A percentile compares a stretch with the other conserved stretches of the same genome.
Conservation (phyloP, 2,113 vertebrate genomes). For the Benitochromis conjunctus region DNA sequence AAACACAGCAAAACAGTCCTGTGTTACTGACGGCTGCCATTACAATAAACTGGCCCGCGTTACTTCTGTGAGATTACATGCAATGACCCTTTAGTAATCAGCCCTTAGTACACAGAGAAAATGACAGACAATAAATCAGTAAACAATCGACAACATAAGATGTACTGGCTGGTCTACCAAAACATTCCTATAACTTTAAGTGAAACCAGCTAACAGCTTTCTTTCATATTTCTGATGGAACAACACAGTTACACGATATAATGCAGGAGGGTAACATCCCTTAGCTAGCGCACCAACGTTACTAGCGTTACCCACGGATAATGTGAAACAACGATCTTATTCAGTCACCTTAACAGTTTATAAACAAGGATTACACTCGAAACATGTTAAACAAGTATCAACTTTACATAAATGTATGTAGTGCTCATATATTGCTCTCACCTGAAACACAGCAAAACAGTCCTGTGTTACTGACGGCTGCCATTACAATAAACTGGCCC, state of each 20-base stretch:
- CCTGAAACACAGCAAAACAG: not conserved
- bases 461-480: accelerated
- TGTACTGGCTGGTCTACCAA: not conserved
- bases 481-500: too few species aligned
- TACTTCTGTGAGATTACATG: accelerated
- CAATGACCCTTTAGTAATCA: not conserved
- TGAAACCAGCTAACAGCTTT: not conserved
- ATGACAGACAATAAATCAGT: not conserved
- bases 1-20: not conserved
- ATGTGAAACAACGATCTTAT: not conserved
- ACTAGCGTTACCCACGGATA: accelerated
- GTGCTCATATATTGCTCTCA: accelerated
- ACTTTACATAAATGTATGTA: accelerated
- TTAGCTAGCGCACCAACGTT: not conserved
- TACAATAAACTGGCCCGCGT: accelerated
- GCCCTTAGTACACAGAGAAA: not conserved
- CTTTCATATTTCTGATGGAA: not conserved
- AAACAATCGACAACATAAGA: not conserved
- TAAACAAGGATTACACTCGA: not conserved
- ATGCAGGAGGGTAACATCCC: not conserved
- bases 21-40: accelerated
- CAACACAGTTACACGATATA: not conserved
- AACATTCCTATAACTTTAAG: not conserved
- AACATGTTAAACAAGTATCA: not conserved
- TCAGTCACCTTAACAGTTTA: accelerated